Evolutionary conservation across 2,888 invertebrate species (phyloP).

Genomic region (Agonopterix alstromeriana): DNA sequence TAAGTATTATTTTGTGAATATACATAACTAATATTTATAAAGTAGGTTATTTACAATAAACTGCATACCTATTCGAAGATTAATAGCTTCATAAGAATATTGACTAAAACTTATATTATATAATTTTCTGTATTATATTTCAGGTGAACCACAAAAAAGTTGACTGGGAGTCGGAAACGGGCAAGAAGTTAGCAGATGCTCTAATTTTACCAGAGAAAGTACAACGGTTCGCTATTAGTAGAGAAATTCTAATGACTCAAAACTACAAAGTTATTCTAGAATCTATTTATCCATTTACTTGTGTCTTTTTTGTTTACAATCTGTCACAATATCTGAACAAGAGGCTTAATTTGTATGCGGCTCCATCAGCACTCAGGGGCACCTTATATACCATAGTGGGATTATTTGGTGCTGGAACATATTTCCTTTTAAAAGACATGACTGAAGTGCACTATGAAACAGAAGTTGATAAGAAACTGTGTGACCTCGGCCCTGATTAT

Average conservation of each 20-base stretch:
- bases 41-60: no score
- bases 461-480: constrained; percentile 78
- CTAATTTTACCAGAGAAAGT: constrained; percentile 86
- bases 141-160: constrained; percentile 79
- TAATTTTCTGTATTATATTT: constrained; percentile 13
- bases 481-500: constrained; percentile 77
- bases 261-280: constrained; percentile 77
- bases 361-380: constrained; percentile 61
- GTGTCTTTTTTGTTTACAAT: constrained; percentile 70
- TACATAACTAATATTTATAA: no score
- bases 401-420: constrained; percentile 75
- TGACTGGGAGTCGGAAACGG: constrained; percentile 80
- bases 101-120: no score
- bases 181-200: constrained; percentile 79
- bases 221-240: constrained; percentile 87
- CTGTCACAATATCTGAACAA: constrained; percentile 70
- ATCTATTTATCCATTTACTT: constrained; percentile 64
- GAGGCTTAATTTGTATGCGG: constrained; percentile 71
- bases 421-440: constrained; percentile 80
- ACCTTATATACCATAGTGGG: constrained; percentile 74
- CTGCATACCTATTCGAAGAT: no score
- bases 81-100: no score
- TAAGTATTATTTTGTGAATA: no score
- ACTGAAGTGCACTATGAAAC: constrained; percentile 80
- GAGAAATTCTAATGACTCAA: constrained; percentile 81